phyloP scores from a whole-genome alignment of 37 sponge, comb jelly and placozoan species.

The Agelas oroides region DNA sequence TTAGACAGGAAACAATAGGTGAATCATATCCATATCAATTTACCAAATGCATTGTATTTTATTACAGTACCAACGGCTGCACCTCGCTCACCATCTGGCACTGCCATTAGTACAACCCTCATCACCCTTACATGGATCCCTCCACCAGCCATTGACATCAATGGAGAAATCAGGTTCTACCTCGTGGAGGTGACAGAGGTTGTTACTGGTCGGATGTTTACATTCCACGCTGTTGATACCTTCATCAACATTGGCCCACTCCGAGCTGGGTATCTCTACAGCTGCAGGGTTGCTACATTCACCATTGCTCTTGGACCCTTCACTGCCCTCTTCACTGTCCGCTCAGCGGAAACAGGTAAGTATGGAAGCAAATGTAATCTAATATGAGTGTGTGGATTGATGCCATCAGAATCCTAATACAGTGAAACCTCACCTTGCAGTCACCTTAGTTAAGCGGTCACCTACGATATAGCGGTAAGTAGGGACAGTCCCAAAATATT shows the following conservation, averaged over 20 bases:
- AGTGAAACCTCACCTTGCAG: too few relatives aligned
- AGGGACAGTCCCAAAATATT: too few relatives aligned
- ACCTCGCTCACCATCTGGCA: neutral
- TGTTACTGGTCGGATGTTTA: neutral
- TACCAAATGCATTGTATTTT: too few relatives aligned
- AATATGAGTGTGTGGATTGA: too few relatives aligned
- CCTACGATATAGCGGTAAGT: too few relatives aligned
- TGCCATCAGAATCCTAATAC: too few relatives aligned
- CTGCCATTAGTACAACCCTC: neutral
- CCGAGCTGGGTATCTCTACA: conserved; percentile 17
- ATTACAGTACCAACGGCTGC: conserved; percentile 8
- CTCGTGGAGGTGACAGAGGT: conserved; percentile 16
- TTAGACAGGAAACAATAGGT: too few relatives aligned
- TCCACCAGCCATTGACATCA: conserved; percentile 16
- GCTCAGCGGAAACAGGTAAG: too few relatives aligned
- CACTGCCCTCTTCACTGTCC: neutral
- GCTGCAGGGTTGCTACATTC: conserved; percentile 13
- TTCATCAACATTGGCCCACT: conserved; percentile 1
- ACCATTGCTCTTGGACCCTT: conserved; percentile 19
- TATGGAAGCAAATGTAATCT: too few relatives aligned
- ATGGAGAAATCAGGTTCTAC: conserved; percentile 26
- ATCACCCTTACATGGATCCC: conserved; percentile 1
- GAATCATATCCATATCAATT: too few relatives aligned
- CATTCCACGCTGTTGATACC: conserved; percentile 14
- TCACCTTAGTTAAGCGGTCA: too few relatives aligned